Base-by-base conservation (phyloP, 2,797 vertebrate genomes). In the Pseudochaenichthys georgianus region DNA sequence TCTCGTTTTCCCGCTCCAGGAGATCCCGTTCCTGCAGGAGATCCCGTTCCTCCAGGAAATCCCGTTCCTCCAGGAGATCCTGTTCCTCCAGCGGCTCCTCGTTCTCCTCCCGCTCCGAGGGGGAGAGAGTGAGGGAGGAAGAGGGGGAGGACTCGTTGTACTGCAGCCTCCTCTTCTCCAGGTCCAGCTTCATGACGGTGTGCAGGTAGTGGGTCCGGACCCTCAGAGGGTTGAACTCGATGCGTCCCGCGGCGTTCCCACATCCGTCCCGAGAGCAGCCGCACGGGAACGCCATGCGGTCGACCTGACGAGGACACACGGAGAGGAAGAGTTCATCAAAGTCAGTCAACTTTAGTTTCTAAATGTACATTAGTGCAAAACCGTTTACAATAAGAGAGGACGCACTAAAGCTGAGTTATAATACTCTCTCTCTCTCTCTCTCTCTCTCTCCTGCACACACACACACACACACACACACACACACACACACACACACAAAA, bases 191-290 rank as follows among this genome's bases (percentile, higher is more conserved):
- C 98, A 99, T 98, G 92, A 99, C 93, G 84, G 98, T 99, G 94
- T 98, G 98, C 70, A 99, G 96, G 93, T 97, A 99, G 92, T 99
- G 97, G 54, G 98, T 98, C 86, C 98, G 91, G 48, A 99, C 98
- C 0, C 98, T 96, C 16, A 99, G 95, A 0, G 98, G 98, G 69
- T 99, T 99, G 91, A 99, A 99, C 91, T 99, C 98, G 55, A 99
- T 97, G 21, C 98, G 95, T 1, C 98, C 98, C 0, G 96, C 96
- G 21, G 91, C 85, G 82, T 99, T 99, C 12, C 96, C 96, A 2
- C 97, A 99, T 78, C 98, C 98, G 0, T 99, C 98, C 34, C 97
- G 90, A 23, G 98, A 98, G 90, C 97, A 99, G 88, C 98, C 97
- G 5, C 98, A 99, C 0, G 98, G 98, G 89, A 99, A 99, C 9